phyloP scores from a whole-genome alignment of 2,888 invertebrate species.

The Hypena proboscidalis region DNA sequence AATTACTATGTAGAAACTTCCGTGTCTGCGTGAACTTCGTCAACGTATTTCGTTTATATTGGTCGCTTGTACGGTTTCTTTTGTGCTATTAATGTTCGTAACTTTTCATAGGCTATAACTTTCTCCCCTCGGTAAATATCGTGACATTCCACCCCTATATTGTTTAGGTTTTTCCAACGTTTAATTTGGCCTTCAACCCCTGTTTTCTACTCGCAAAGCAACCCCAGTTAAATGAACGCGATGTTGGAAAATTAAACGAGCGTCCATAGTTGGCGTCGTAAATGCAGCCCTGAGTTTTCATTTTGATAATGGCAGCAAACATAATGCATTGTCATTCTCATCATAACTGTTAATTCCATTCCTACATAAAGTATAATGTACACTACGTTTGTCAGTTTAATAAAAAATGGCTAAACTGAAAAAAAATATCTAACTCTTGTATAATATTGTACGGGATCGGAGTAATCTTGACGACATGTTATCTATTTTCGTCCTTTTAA shows the following conservation, averaged over 20 bases:
- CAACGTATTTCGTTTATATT: constrained; percentile 29
- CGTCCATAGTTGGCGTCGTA: constrained; percentile 1
- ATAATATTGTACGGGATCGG: no score
- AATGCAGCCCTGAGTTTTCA: constrained; percentile 8
- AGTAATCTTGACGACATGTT: no score
- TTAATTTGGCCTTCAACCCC: constrained; percentile 31
- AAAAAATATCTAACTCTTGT: no score
- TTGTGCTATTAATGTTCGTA: constrained; percentile 19
- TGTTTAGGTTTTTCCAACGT: constrained; percentile 40
- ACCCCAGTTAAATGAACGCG: constrained; percentile 10
- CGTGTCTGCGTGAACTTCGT: constrained; percentile 40
- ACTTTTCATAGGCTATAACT: constrained; percentile 40
- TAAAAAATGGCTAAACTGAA: no score
- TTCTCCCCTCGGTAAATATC: constrained; percentile 45
- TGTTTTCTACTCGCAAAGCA: constrained; percentile 27
- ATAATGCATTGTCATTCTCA: no score
- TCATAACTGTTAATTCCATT: no score
- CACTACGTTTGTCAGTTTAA: no score
- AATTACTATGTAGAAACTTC: constrained; percentile 52
- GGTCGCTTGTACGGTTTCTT: constrained; percentile 45
- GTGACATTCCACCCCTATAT: constrained; percentile 46
- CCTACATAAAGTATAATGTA: no score
- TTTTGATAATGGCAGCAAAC: constrained; percentile 8
- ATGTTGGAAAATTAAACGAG: constrained; percentile 14
- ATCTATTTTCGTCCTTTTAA: constrained; percentile 9